Evolutionary conservation across 1,140 invertebrate species (phyloP).

Genomic region (Conus betulinus): DNA sequence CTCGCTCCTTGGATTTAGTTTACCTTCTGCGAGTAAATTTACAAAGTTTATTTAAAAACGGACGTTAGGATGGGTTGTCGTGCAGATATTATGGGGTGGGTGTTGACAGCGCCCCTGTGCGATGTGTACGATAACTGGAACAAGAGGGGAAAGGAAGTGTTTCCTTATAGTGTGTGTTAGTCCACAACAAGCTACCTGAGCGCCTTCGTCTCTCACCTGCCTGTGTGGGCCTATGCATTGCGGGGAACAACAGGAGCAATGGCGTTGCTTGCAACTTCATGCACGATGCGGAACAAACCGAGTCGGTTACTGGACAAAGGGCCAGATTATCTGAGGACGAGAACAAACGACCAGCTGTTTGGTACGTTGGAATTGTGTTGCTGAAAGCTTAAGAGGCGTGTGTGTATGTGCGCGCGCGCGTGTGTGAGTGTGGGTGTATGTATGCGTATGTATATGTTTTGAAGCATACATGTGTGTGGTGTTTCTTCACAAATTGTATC

Average conservation of each 20-base stretch:
- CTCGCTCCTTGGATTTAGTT: too few relatives aligned
- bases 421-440: neutral
- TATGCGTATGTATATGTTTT: neutral
- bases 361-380: slow-evolving; percentile 28
- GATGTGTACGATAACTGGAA: too few relatives aligned
- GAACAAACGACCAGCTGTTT: slow-evolving; percentile 44
- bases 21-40: too few relatives aligned
- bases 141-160: too few relatives aligned
- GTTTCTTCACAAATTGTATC: too few relatives aligned
- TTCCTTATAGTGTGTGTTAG: too few relatives aligned
- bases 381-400: neutral
- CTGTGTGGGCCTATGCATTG: neutral
- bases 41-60: too few relatives aligned
- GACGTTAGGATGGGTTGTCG: too few relatives aligned
- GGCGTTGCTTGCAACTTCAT: slow-evolving; percentile 50
- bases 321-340: slow-evolving; percentile 45
- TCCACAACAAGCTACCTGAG: neutral
- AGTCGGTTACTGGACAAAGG: slow-evolving; percentile 51
- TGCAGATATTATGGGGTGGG: too few relatives aligned
- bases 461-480: neutral
- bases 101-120: too few relatives aligned
- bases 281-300: slow-evolving; percentile 53
- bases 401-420: neutral
- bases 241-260: slow-evolving; percentile 15
- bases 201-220: neutral